Evolutionary conservation across 2,113 vertebrate species (phyloP), one percentile per base, ranked within the genome.

Genomic region (Neolamprologus tretocephalus): DNA sequence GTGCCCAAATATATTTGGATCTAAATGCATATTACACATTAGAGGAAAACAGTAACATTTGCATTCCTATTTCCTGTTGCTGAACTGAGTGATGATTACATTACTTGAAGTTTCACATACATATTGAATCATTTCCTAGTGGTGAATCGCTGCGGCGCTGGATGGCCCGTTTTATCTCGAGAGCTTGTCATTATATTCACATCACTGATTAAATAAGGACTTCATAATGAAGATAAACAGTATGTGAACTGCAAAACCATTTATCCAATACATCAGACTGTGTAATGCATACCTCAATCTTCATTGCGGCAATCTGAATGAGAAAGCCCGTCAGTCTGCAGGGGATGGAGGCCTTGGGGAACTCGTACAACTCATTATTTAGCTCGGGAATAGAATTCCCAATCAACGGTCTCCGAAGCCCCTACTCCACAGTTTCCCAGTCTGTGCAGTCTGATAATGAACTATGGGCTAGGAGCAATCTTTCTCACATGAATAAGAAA

Each of bases 231-330:
- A 95, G 96, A 95, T 93, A 86, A 63, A 63, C 58, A 33, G 28
- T 92, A 96, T 94, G 91, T 91, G 89, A 93, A 93, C 86, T 33
- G 81, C 80, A 53, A 49, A 91, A 89, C 89, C 93, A 95, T 96
- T 95, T 94, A 96, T 95, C 91, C 87, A 90, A 93, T 88, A 94
- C 92, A 94, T 91, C 89, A 91, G 86, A 90, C 90, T 90, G 80
- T 85, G 90, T 94, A 95, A 95, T 93, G 93, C 92, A 94, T 93
- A 93, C 93, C 94, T 95, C 95, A 92, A 87, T 95, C 95, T 95
- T 95, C 93, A 95, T 95, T 93, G 87, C 66, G 61, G 84, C 86
- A 66, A 87, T 83, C 90, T 91, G 90, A 91, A 88, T 86, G 87
- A 91, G 87, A 87, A 83, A 87, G 88, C 47, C 90, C 84, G 92